Base-by-base conservation (phyloP, 1,140 invertebrate genomes). In the Drosophila santomea region DNA sequence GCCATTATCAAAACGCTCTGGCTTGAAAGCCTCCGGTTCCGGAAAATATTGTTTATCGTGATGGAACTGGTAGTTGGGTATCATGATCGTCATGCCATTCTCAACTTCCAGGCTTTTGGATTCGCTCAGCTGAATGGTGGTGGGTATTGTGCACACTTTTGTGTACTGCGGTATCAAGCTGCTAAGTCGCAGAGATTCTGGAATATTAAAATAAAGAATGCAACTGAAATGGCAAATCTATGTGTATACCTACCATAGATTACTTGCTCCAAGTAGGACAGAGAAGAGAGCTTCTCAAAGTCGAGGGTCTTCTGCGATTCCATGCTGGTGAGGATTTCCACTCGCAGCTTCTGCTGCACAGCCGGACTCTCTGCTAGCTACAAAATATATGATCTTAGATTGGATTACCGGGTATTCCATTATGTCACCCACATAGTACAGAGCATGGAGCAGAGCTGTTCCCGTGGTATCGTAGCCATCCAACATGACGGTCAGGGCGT, bases 1-100 rank as follows among this genome's bases (percentile, higher is more conserved):
- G 2, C 61, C 78, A 68, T 91, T 79, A 5, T 85, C 80, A 38
- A 92, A 92, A 90, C 97, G 93, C 47, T 97, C 95, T 0, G 97
- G 97, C 80, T 95, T 94, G 86, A 96, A 98, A 8, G 86, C 88
- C 6, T 95, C 93, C 0, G 97, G 96, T 43, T 97, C 93, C 14
- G 95, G 93, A 75, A 95, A 98, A 75, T 95, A 94, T 45, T 94
- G 84, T 1, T 94, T 92, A 89, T 97, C 95, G 14, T 93, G 93
- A 57, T 96, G 95, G 4, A 95, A 76, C 1, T 93, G 93, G 64
- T 93, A 92, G n/a, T 94, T 88, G 0, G 95, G 94, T 45, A 96
- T 92, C 61, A 93, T 93, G 2, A 95, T 73, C 2, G 93, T 93
- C 6, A 94, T 92, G 20, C 93, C 94, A 54, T 94, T 93, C 44